phyloP scores from a whole-genome alignment of 2,888 invertebrate genomes.

The Osmoderma eremita region DNA sequence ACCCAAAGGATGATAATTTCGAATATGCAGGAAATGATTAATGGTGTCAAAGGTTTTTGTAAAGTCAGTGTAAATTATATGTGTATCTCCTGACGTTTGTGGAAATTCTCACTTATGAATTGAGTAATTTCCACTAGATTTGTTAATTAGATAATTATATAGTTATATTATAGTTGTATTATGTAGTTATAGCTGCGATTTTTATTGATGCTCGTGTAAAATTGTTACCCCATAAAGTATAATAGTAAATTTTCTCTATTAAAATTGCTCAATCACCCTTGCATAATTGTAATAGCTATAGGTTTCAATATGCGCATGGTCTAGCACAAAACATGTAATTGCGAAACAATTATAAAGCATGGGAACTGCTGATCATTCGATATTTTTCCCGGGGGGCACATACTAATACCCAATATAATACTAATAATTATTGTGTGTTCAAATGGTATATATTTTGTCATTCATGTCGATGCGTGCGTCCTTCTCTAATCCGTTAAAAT shows the following conservation, averaged over 20 bases:
- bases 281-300: slow-evolving; percentile 4
- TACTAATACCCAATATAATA: neutral
- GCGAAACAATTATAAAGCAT: slow-evolving; percentile 7
- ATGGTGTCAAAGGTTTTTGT: no score
- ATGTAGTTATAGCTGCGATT: no score
- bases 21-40: no score
- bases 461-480: neutral
- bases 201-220: no score
- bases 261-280: neutral
- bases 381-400: slow-evolving; percentile 6
- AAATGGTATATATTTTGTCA: slow-evolving; percentile 3
- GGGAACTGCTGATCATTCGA: slow-evolving; percentile 13
- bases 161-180: no score
- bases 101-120: no score
- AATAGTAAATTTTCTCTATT: neutral
- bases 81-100: no score
- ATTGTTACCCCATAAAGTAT: neutral
- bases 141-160: no score
- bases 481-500: slow-evolving; percentile 7
- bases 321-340: slow-evolving; percentile 18
- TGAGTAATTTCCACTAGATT: no score
- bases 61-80: no score
- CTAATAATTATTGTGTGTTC: slow-evolving; percentile 5
- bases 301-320: neutral
- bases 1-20: no score